Base-by-base conservation (phyloP, 2,888 invertebrate species). In the Malthinus flaveolus region DNA sequence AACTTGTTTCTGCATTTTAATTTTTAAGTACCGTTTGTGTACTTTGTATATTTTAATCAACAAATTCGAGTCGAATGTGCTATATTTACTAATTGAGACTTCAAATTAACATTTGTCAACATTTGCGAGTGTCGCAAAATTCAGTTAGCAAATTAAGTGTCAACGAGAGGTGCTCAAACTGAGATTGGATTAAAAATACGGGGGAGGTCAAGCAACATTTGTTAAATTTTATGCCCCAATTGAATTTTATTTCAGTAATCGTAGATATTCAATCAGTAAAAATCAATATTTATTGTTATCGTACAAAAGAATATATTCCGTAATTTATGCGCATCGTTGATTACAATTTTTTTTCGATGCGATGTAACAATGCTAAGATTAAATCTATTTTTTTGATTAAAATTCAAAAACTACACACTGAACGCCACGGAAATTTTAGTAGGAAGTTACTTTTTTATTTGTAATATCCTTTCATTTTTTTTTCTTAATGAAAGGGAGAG, bases 71-170 rank as follows among this genome's bases (percentile, higher is more conserved):
- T 46, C 51, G 39, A 51, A 39, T 50, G 37, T 45, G 51, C 37
- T 36, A 3, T 23, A 48, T 47, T 39, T 47, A n/a, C 32, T 58
- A 58, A 58, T 58, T 58, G 52, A 44, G 34, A 49, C 59, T 53
- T 54, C 53, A 45, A 59, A 59, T 59, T 42, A 59, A 46, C 59
- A 53, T 33, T 49, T 47, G 59, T 54, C 59, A 59, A 59, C 49
- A 59, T 59, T 59, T 59, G 49, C 35, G 8, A 39, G 35, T 56
- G 45, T 48, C 51, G 44, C 52, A 34, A 34, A 48, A 37, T 57
- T 47, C 35, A 39, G 15, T 42, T 42, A 15, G 47, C 11, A 57
- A 52, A 58, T 58, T 45, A 45, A 52, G 46, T 44, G 48, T 52
- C 57, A 48, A 47, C 48, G 33, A 11, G 13, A 31, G 44, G 32